phyloP scores from a whole-genome alignment of 2,113 vertebrate species.

The Pollachius pollachius region DNA sequence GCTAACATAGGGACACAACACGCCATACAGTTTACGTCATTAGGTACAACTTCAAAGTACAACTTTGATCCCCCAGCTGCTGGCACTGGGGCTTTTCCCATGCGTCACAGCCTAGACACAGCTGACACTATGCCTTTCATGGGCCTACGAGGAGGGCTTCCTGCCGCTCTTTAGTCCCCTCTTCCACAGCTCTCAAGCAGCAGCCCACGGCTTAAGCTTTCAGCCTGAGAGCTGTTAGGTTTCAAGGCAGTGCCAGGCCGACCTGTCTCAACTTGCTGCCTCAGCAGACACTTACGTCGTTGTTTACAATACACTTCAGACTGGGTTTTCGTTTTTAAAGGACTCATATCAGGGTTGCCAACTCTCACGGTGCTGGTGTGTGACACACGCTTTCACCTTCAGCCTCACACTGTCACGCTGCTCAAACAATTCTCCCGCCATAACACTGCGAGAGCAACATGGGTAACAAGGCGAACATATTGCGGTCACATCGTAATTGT shows the following conservation, averaged over 20 bases:
- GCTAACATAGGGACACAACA: not conserved
- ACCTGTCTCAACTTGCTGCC: constrained; percentile 51
- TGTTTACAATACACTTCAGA: constrained; percentile 2
- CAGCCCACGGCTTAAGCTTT: constrained; percentile 4
- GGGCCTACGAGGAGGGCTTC: not conserved
- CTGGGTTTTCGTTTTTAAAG: no score
- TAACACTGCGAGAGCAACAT: no score
- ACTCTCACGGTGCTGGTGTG: no score
- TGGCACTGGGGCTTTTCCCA: constrained; percentile 48
- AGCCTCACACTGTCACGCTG: no score
- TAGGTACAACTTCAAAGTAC: not conserved
- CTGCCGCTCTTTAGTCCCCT: not conserved
- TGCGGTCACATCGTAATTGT: no score
- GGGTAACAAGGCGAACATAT: no score
- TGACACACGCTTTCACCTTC: no score
- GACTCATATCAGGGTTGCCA: no score
- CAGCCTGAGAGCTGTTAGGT: constrained; percentile 34
- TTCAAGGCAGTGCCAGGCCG: constrained; percentile 25
- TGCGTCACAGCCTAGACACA: constrained; percentile 31
- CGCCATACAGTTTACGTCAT: not conserved
- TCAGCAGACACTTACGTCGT: constrained; percentile 23
- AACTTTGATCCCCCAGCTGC: constrained; percentile 41
- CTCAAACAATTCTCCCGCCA: no score
- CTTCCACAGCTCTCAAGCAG: constrained; percentile 10
- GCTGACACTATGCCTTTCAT: constrained; percentile 53